Percentiles rank a stretch among this genome's conserved stretches.
Evolutionary conservation across 1,140 invertebrate genomes (phyloP).

Genomic region (Lamellibrachia luymesi): DNA sequence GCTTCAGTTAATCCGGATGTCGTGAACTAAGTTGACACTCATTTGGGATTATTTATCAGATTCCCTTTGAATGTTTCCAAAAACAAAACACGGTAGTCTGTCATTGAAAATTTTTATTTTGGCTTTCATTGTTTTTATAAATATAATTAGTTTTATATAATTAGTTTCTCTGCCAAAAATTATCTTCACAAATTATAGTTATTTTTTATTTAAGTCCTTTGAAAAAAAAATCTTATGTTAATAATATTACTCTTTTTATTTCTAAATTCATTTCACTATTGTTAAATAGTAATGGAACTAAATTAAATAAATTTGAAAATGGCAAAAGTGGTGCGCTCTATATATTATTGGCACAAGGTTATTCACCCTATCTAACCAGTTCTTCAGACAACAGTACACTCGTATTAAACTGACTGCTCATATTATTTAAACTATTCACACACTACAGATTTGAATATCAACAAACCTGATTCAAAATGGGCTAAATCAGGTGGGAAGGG

Average conservation of each 20-base stretch:
- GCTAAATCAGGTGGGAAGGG: too few species aligned
- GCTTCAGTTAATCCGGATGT: not conserved
- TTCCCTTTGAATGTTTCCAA: not conserved
- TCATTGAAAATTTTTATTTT: not conserved
- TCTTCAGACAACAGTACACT: too few species aligned
- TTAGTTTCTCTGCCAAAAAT: not conserved
- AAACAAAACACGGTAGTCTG: not conserved
- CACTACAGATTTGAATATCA: too few species aligned
- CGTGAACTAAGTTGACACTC: not conserved
- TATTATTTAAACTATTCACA: too few species aligned
- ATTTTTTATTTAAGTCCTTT: not conserved
- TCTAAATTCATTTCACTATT: not conserved
- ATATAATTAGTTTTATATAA: not conserved
- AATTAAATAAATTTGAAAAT: too few species aligned
- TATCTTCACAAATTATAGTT: not conserved
- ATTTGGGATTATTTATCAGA: not conserved
- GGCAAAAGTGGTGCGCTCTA: too few species aligned
- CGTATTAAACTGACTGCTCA: too few species aligned
- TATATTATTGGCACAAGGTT: too few species aligned
- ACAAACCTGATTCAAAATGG: too few species aligned
- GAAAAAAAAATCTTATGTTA: not conserved
- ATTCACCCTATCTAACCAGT: too few species aligned
- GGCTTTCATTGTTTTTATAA: not conserved
- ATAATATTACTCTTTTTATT: not conserved
- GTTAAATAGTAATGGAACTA: not conserved